Evolutionary conservation across 2,888 invertebrate genomes (phyloP), one percentile per base, ranked within the genome.

Genomic region (Agrilus mali): DNA sequence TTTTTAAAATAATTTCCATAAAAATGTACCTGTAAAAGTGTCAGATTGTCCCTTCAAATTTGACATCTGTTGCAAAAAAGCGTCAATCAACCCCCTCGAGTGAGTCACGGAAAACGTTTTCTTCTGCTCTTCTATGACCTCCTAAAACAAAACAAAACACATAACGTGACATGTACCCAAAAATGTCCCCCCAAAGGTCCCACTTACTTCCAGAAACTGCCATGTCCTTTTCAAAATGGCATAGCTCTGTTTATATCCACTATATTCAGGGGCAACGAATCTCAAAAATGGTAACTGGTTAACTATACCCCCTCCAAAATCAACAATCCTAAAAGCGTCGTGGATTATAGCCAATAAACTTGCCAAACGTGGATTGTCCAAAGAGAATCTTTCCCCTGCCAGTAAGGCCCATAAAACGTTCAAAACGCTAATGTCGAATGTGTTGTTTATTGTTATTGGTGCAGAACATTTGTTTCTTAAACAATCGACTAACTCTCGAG

Each of bases 351-450:
- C 64, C 32, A 82, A 66, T 6, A 84, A 64, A 33, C 68, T 59
- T 31, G 62, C 65, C 10, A 82, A 58, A 20, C 71, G 70, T 15
- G 63, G 57, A 53, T 84, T 80, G 31, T 75, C 68, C 39, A 78
- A 68, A 33, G 74, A 66, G 56, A 80, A 82, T 55, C 79, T 70
- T 62, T 72, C 65, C 53, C 82, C 81, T 39, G 83, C 82, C 40
- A 80, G 70, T 66, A 80, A 76, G 16, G 72, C 73, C 85, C 84
- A 85, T 14, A 83, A 58, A 0, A 77, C 72, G 59, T 84, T 84
- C 47, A 83, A 63, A 2, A 82, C 76, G 0, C 78, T 72, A 33
- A 78, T 65, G 43, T 80, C 77, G 35, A 83, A 73, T 2, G 70
- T 62, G 8, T 61, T 63, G 47, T 72, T 70, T 50, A 78, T 70